A percentile compares a stretch with the other conserved stretches of the same genome.
Evolutionary conservation across 2,113 vertebrate species (phyloP).

Genomic region (Platysteira castanea): DNA sequence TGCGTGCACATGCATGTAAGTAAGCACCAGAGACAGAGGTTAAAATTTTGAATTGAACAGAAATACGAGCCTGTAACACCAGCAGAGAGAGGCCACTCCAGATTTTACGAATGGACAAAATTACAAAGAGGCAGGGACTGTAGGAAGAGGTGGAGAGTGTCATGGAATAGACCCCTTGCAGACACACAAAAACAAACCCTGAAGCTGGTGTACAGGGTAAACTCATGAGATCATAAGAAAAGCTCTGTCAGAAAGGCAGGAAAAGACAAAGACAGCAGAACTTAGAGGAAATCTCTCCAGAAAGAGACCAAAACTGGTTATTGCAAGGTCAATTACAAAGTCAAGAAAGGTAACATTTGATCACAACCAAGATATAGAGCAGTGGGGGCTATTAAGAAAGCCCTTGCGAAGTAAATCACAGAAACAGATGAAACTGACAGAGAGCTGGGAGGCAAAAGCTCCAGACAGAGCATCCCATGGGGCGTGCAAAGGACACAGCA

Average conservation of each 20-base stretch:
- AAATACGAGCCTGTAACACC: not conserved
- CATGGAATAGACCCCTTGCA: not conserved
- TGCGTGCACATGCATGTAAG: not conserved
- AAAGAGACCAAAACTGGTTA: not conserved
- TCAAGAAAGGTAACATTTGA: not conserved
- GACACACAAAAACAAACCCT: not conserved
- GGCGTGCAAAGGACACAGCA: not conserved
- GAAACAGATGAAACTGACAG: not conserved
- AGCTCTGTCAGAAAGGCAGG: not conserved
- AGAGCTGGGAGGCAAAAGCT: constrained; percentile 10
- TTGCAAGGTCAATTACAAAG: not conserved
- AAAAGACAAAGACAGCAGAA: not conserved
- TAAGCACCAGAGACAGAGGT: not conserved
- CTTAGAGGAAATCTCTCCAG: not conserved
- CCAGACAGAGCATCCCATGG: constrained; percentile 35
- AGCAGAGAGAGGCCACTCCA: not conserved
- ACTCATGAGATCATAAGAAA: accelerated
- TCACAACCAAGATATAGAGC: not conserved
- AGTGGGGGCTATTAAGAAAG: not conserved
- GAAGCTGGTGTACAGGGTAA: not conserved
- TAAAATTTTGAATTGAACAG: not conserved
- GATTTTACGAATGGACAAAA: not conserved
- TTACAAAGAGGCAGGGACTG: not conserved
- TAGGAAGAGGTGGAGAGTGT: not conserved
- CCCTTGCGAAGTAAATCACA: not conserved